Conservation (phyloP, 2,888 invertebrate genomes). For the Coremacera marginata region DNA sequence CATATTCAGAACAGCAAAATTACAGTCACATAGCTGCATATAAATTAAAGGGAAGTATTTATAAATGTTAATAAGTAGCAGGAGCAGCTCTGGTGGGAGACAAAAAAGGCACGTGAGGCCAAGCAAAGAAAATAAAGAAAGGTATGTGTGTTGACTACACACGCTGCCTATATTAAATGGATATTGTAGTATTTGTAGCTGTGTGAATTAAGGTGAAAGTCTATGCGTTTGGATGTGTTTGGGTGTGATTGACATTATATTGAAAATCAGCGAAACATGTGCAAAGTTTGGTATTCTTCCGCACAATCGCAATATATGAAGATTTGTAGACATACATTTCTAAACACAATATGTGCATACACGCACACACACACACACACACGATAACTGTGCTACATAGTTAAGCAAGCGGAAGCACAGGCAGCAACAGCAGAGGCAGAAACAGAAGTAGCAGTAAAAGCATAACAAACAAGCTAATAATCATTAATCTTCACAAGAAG, state of each 20-base stretch:
- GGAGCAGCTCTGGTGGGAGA: background rate
- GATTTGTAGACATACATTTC: background rate
- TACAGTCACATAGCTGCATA: slow-evolving; percentile 18
- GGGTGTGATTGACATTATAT: too few relatives aligned
- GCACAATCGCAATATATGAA: background rate
- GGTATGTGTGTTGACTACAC: background rate
- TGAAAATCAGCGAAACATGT: too few relatives aligned
- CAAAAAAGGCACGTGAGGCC: background rate
- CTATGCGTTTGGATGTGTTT: too few relatives aligned
- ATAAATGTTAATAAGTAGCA: slow-evolving; percentile 19
- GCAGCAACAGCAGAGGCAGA: background rate
- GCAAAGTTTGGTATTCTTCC: background rate
- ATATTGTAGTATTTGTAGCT: too few relatives aligned
- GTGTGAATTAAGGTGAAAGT: too few relatives aligned
- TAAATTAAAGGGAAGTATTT: slow-evolving; percentile 34
- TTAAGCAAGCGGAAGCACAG: background rate
- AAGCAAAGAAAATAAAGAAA: background rate
- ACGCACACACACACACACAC: background rate
- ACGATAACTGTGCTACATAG: background rate
- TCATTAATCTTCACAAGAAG: slow-evolving; percentile 53
- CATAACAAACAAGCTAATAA: slow-evolving; percentile 49
- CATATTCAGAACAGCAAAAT: background rate
- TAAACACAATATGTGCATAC: slow-evolving; percentile 18
- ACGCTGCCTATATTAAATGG: background rate
- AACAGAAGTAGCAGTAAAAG: background rate